These are phyloP conservation scores for Danio jaintianensis DNA, from an alignment of 2,797 vertebrate genomes.

Conservation along the genomic window DNA sequence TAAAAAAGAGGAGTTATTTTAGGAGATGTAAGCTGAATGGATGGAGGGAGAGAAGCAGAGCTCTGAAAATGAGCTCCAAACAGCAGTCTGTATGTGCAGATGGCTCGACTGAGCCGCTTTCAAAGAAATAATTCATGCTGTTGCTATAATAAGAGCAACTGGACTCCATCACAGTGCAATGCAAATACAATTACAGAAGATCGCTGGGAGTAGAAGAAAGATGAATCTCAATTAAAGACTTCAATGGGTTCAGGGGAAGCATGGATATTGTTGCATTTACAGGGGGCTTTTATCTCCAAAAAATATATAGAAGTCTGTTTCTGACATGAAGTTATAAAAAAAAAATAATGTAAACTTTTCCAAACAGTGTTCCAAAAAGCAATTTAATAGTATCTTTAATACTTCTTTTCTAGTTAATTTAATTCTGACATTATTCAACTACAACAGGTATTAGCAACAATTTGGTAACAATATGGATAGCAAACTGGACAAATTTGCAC, in stretches of 20 bases:
- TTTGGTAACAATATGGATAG: no score
- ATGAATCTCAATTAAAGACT: not conserved
- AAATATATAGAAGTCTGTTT: no score
- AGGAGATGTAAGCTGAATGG: constrained; percentile 27
- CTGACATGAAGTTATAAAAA: no score
- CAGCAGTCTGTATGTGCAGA: constrained; percentile 59
- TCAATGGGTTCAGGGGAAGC: not conserved
- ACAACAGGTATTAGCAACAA: no score
- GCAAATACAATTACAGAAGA: constrained; percentile 3
- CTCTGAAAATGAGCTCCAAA: constrained; percentile 60
- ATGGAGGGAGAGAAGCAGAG: constrained; percentile 21
- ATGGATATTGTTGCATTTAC: not conserved
- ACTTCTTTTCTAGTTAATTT: no score
- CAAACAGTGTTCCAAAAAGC: no score
- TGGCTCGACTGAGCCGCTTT: not conserved
- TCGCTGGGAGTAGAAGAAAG: not conserved
- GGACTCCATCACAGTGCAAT: constrained; percentile 1
- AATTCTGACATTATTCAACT: no score
- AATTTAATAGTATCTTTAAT: no score
- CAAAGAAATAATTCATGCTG: constrained; percentile 36
- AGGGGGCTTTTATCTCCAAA: not conserved
- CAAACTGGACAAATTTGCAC: no score
- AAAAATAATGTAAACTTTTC: no score
- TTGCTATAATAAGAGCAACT: constrained; percentile 28
- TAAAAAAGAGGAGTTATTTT: constrained; percentile 18